Conservation (phyloP, 2,888 invertebrate species). For the Eledona agricola region DNA sequence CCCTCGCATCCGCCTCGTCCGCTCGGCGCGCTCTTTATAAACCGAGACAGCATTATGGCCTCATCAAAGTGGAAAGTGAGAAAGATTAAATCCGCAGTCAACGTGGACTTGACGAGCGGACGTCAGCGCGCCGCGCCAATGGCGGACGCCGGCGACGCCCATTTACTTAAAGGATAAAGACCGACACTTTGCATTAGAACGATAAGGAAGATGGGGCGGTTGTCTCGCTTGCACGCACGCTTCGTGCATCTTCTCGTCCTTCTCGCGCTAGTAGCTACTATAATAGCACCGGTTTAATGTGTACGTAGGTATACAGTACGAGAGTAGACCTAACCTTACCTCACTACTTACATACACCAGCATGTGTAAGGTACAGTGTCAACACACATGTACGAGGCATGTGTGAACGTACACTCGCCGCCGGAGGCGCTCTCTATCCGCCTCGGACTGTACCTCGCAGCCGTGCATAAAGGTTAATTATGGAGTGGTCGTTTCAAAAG, state of each 20-base stretch:
- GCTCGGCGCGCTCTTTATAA: constrained; percentile 44
- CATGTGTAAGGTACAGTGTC: constrained; percentile 62
- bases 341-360: constrained; percentile 61
- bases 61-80: constrained; percentile 53
- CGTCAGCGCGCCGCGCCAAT: constrained; percentile 53
- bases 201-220: constrained; percentile 52
- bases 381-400: constrained; percentile 61
- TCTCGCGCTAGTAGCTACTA: constrained; percentile 60
- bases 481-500: constrained; percentile 47
- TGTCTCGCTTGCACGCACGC: constrained; percentile 49
- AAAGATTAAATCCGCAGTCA: constrained; percentile 51
- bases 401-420: constrained; percentile 59
- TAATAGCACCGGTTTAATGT: constrained; percentile 61
- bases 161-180: constrained; percentile 62
- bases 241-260: constrained; percentile 53
- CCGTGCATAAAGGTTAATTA: constrained; percentile 57
- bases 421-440: constrained; percentile 39
- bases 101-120: constrained; percentile 57
- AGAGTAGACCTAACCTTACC: constrained; percentile 59
- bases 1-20: constrained; percentile 43
- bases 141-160: constrained; percentile 51
- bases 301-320: constrained; percentile 55
- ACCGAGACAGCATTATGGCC: constrained; percentile 54
- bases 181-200: constrained; percentile 58
- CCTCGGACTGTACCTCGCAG: constrained; percentile 48